Conservation (phyloP, 1,140 invertebrate species). For the Galleria mellonella region DNA sequence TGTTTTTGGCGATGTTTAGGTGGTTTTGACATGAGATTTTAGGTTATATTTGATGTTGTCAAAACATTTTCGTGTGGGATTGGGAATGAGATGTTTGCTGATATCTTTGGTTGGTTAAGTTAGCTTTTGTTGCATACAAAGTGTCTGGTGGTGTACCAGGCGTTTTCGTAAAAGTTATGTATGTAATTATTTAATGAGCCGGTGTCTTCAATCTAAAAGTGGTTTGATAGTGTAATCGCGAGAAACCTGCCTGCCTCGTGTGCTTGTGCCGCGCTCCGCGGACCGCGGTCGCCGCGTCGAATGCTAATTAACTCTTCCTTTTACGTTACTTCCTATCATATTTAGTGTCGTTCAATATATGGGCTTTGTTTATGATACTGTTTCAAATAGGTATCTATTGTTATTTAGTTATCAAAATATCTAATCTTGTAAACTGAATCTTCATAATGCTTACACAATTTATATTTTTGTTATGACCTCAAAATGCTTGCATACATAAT, state of each 20-base stretch:
- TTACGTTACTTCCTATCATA: slow-evolving; percentile 59
- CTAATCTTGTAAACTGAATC: too few relatives aligned
- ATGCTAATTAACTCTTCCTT: slow-evolving; percentile 69
- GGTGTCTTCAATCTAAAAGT: slow-evolving; percentile 15
- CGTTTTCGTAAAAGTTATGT: too few relatives aligned
- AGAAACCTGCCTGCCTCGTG: slow-evolving; percentile 33
- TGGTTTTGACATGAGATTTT: slow-evolving; percentile 63
- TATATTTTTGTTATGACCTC: slow-evolving; percentile 25
- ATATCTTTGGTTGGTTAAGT: background rate
- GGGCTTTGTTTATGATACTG: too few relatives aligned
- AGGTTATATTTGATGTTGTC: slow-evolving; percentile 72
- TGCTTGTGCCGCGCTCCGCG: slow-evolving; percentile 34
- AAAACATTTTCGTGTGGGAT: slow-evolving; percentile 50
- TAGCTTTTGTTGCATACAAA: background rate
- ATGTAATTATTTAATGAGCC: slow-evolving; percentile 13
- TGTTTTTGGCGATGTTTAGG: slow-evolving; percentile 30
- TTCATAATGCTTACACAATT: background rate
- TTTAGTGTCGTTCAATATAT: background rate
- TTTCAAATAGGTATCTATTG: too few relatives aligned
- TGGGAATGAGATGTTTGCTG: slow-evolving; percentile 8
- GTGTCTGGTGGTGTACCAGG: background rate
- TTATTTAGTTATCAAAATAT: background rate
- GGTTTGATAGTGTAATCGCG: slow-evolving; percentile 28
- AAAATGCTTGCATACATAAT: slow-evolving; percentile 28
- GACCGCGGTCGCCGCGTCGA: slow-evolving; percentile 45